Base-by-base conservation (phyloP, 1,140 invertebrate species). In the Colletes latitarsis region DNA sequence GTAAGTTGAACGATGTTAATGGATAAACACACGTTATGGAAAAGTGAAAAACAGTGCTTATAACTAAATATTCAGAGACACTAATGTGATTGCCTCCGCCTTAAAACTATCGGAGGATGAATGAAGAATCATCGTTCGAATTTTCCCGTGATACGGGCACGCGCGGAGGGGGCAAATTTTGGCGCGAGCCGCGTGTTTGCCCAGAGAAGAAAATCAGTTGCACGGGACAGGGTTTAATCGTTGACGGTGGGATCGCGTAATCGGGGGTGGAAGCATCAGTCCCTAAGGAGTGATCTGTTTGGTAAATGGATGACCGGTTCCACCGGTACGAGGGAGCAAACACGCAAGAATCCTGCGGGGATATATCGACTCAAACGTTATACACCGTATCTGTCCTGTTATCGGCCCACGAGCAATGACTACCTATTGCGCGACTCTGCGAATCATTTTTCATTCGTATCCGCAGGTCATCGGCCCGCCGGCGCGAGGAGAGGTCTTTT, bases 311-410 rank as follows among this genome's bases (percentile, higher is more conserved):
- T 80, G 83, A 86, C 67, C 83, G 15, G 49, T 60, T 68, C 72
- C 60, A 19, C 60, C 58, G 17, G 53, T 30, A 57, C 62, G 57
- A 69, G 57, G 68, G 66, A 75, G 60, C 70, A 75, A 60, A 55
- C 84, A 82, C 80, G 83, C 83, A 82, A 86, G 83, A 82, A 85
- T 85, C 81, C 85, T 85, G 74, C 49, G 39, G 77, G 81, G 68
- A 82, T 80, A 74, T 71, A 81, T 72, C 80, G 82, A 82, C 70
- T 85, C 71, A 82, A 85, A 79, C 72, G 70, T 82, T 79, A 82
- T 66, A 82, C 60, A 82, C 67, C 69, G 63, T 77, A 82, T 85
- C 83, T 60, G 66, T 71, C 74, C 64, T 71, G 72, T 81, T 82
- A 78, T 73, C 58, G 57, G 30, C 30, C 55, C 21, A 15, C 52